Evolutionary conservation across 2,797 vertebrate species (phyloP).

Genomic region (Rhinophrynus dorsalis): DNA sequence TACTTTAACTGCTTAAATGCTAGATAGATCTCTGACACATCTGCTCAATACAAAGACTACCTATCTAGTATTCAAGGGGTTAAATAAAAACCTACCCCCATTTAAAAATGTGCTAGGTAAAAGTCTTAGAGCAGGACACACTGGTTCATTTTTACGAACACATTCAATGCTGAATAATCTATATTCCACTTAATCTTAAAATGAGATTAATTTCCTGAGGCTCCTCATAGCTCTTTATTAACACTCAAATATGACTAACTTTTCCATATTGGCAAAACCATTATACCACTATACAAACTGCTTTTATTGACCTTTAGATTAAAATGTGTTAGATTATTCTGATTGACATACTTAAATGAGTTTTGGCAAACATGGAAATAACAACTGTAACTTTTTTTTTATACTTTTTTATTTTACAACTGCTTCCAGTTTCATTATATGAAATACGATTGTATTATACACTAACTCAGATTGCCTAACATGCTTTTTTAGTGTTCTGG

Average conservation of each 20-base stretch:
- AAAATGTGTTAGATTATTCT: constrained; percentile 70
- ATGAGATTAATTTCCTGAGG: constrained; percentile 64
- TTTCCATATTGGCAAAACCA: constrained; percentile 63
- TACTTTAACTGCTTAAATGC: no score
- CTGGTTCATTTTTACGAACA: no score
- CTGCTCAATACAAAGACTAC: no score
- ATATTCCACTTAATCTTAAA: not conserved
- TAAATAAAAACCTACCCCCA: no score
- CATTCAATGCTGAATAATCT: not conserved
- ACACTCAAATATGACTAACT: constrained; percentile 63
- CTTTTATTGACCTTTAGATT: constrained; percentile 74
- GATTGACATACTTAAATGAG: constrained; percentile 71
- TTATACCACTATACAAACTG: constrained; percentile 62
- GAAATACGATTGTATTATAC: constrained; percentile 72
- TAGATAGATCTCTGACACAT: no score
- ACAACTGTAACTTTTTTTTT: constrained; percentile 67
- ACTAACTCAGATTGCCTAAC: constrained; percentile 65
- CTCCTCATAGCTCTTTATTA: constrained; percentile 58
- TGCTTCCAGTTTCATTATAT: constrained; percentile 64
- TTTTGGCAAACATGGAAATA: constrained; percentile 69
- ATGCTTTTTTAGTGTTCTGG: constrained; percentile 66
- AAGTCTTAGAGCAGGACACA: no score
- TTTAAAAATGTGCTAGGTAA: no score
- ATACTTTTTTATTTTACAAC: constrained; percentile 63
- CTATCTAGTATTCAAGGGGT: no score